Base-by-base conservation (phyloP, 2,888 invertebrate genomes). In the Drosophila kokeensis region DNA sequence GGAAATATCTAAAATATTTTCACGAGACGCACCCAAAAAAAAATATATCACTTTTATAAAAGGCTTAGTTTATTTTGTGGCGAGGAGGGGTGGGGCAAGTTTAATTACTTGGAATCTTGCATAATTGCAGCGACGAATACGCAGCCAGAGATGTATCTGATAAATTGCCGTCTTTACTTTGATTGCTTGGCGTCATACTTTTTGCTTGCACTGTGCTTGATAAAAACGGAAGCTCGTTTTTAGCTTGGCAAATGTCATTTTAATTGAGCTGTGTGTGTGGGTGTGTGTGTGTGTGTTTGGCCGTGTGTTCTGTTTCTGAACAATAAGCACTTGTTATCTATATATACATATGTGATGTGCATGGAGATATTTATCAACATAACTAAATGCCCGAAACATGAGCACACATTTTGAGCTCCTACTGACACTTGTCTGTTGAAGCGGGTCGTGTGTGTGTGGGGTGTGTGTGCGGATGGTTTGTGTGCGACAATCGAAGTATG, bases 181-280 rank as follows among this genome's bases (percentile, higher is more conserved):
- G 73, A 88, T 88, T 81, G 75, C 69, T 85, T 86, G 83, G 84
- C 81, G 67, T 81, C 76, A 83, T 76, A 88, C 89, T 86, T 88
- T 79, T 86, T 69, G 75, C 76, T 73, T 70, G 73, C 73, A 79
- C 71, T 79, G 76, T 63, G 62, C 52, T 59, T 55, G 54, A 48
- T 58, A 36, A 54, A 45, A 60, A 59, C 74, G 81, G 84, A 88
- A 79, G 85, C 76, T 72, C 65, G 75, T 87, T 84, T 81, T 89
- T 89, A 75, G 75, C 66, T 76, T 77, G 75, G 65, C 63, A 82
- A 79, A 83, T 80, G 83, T 82, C 77, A 75, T 80, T 89, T 89
- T 84, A 89, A 89, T 87, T 86, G 74, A 74, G 66, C 69, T 72
- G 71, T 60, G 45, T 53, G 30, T 38, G 24, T 58, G 24, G 30